Evolutionary conservation across 1,140 invertebrate genomes (phyloP).

Genomic region (Eumeta japonica): DNA sequence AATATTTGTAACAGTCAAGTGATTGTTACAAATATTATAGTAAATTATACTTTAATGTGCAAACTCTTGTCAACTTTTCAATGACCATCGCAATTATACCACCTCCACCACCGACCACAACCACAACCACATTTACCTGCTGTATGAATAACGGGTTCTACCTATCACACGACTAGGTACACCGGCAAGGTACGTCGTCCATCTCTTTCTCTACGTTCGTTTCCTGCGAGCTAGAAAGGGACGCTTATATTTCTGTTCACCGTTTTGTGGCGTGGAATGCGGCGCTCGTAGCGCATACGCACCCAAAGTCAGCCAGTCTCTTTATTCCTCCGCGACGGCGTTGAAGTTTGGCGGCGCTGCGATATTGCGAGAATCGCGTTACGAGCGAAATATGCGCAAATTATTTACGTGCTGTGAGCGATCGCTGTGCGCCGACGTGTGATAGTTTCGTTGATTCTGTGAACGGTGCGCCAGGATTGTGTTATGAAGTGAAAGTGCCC

Average conservation of each 20-base stretch:
- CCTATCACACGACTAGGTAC: constrained; percentile 33
- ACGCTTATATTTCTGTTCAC: constrained; percentile 30
- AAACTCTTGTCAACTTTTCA: no score
- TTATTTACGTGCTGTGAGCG: no score
- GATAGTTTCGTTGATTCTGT: no score
- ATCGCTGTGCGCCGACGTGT: no score
- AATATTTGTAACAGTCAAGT: no score
- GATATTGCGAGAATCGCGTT: no score
- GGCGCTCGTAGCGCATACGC: constrained; percentile 38
- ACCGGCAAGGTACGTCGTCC: constrained; percentile 14
- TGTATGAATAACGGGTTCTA: constrained; percentile 51
- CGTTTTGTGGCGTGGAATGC: constrained; percentile 44
- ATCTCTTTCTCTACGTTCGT: constrained; percentile 10
- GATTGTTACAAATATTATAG: no score
- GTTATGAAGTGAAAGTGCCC: constrained; percentile 50
- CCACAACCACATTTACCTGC: no score
- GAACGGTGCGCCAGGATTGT: constrained; percentile 34
- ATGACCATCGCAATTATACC: no score
- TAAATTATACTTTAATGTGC: no score
- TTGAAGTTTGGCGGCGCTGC: constrained; percentile 21
- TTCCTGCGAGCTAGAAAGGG: constrained; percentile 22
- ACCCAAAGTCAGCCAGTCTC: constrained; percentile 40
- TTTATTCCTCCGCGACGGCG: constrained; percentile 34
- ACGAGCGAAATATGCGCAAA: no score
- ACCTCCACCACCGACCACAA: no score